These are phyloP conservation scores for Helicoverpa zea DNA, from an alignment of 1,140 invertebrate species.

Conservation along the genomic window DNA sequence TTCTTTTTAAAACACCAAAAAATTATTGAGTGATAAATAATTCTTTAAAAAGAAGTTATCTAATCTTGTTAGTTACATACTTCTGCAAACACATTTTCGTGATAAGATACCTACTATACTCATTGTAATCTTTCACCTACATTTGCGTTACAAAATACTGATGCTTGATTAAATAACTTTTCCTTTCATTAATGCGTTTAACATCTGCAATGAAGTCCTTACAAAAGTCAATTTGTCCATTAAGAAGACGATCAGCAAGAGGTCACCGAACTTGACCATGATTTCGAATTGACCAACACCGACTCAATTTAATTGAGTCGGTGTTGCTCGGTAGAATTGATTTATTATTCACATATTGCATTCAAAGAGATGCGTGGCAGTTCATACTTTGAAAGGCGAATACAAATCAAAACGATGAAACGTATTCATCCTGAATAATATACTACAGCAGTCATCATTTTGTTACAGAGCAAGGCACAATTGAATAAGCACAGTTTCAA, in stretches of 20 bases:
- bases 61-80: constrained; percentile 50
- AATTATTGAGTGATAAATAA: constrained; percentile 42
- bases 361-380: constrained; percentile 38
- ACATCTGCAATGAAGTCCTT: constrained; percentile 42
- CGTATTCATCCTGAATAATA: not conserved
- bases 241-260: constrained; percentile 46
- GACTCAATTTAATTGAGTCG: constrained; percentile 66
- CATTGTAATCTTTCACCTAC: constrained; percentile 50
- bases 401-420: constrained; percentile 47
- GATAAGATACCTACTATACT: constrained; percentile 51
- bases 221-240: constrained; percentile 63
- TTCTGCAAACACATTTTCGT: constrained; percentile 52
- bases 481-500: constrained; percentile 19
- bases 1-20: constrained; percentile 17
- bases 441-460: constrained; percentile 17
- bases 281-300: constrained; percentile 55
- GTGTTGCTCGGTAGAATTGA: too few species aligned
- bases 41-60: constrained; percentile 55
- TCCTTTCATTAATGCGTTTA: constrained; percentile 2
- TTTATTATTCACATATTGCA: constrained; percentile 72
- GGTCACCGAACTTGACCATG: constrained; percentile 71
- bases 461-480: constrained; percentile 5
- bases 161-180: constrained; percentile 11
- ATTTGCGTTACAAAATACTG: constrained; percentile 42
- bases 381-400: constrained; percentile 39